Base-by-base conservation (phyloP, 2,888 invertebrate genomes). In the Amiota minor region DNA sequence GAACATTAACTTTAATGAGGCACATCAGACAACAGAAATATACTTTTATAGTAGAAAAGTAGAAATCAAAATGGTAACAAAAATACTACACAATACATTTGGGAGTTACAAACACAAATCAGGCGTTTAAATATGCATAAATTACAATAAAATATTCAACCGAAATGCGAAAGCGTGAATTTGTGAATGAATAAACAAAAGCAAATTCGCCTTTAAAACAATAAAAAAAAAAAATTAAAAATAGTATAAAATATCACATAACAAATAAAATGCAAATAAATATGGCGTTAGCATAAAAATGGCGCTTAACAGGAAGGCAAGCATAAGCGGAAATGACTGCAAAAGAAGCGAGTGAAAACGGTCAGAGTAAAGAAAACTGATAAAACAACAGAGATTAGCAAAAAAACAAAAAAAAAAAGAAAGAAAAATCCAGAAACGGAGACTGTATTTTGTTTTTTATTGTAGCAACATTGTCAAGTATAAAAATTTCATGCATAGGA, bases 41-140 rank as follows among this genome's bases (percentile, higher is more conserved):
- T 76, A 72, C 65, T 56, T 82, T 3, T 2, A 2, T 11, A 4
- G 1, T 50, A 50, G 1, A 50, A 79, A 80, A 82, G 69, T 76
- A 70, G 70, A 59, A 70, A 76, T 71, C 73, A 73, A 72, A 55
- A 69, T 62, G 46, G 16, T 45, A 64, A 77, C 77, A 76, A 74
- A 75, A 80, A 81, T 84, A 82, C 35, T 85, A 84, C 85, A 81
- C 82, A 85, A 83, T 85, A 85, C 84, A 83, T 83, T 83, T 83
- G 84, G 81, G 84, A 35, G 35, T 76, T 76, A 73, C 35, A 73
- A 75, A 76, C 74, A 75, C 79, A 80, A 81, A 79, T 78, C 53
- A 67, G 76, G 85, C 83, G 81, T 83, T 83, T 85, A 83, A 83
- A 83, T 85, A 85, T 85, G 80, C 83, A 83, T 85, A 85, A 83